phyloP scores from a whole-genome alignment of 1,140 invertebrate genomes.

The Drosophila kohkoa region DNA sequence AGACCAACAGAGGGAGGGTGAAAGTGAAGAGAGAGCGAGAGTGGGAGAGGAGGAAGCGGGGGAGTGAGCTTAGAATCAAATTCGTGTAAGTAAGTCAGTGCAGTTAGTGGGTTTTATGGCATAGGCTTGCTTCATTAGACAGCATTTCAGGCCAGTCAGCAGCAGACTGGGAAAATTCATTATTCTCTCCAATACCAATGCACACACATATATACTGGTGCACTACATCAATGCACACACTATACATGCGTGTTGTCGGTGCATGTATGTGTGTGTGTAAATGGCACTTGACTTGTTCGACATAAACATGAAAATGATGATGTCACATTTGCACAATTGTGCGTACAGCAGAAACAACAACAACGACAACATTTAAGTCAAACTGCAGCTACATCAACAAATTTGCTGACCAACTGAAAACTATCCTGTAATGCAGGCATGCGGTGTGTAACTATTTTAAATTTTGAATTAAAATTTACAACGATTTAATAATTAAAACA shows the following conservation, averaged over 20 bases:
- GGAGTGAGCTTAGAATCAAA: conserved; percentile 42
- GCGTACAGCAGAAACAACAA: conserved; percentile 65
- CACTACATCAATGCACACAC: conserved; percentile 27
- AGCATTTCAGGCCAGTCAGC: conserved; percentile 76
- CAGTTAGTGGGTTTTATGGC: conserved; percentile 79
- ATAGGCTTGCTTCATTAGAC: conserved; percentile 75
- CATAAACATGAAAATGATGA: conserved; percentile 82
- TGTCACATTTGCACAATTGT: conserved; percentile 82
- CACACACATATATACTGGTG: conserved; percentile 40
- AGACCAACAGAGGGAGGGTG: background rate
- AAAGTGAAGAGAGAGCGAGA: background rate
- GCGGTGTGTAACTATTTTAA: too few species aligned
- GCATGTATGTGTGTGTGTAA: conserved; percentile 54
- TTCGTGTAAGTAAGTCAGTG: conserved; percentile 74
- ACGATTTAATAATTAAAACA: too few species aligned
- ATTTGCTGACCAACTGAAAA: background rate
- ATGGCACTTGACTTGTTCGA: conserved; percentile 80
- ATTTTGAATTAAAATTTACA: too few species aligned
- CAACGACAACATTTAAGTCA: conserved; percentile 39
- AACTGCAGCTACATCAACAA: conserved; percentile 13
- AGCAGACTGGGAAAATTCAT: conserved; percentile 73
- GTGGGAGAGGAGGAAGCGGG: background rate
- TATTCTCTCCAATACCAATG: conserved; percentile 46
- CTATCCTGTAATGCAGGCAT: conserved; percentile 13
- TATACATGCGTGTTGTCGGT: conserved; percentile 18